Evolutionary conservation across 2,113 vertebrate species (phyloP), one percentile per base, ranked within the genome.

Genomic region (Emydocephalus ijimae): DNA sequence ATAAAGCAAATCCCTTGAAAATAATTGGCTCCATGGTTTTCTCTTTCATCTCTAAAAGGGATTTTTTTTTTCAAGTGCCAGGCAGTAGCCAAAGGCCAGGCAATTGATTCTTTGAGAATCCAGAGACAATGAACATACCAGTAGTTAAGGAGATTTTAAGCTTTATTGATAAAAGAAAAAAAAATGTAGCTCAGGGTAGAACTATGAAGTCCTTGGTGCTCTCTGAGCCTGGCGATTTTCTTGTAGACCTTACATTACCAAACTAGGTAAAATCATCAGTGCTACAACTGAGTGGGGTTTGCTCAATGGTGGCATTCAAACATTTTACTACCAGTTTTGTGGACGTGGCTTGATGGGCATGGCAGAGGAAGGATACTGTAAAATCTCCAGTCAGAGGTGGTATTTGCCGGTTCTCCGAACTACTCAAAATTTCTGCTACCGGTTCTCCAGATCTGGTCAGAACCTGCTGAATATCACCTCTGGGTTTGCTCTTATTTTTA

Each of bases 1-100:
- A 61, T 43, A 48, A 52, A 56, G 10, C 74, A 92, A 88, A 55
- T 69, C 48, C 39, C 39, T 43, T 59, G 81, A 14, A 85, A 90
- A 91, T 95, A 92, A 93, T 92, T 61, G 43, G 55, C 21, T 52
- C 23, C n/a, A 0, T 89, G 88, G 8, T 61, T 92, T 34, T 26
- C 43, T 74, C 90, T 89, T 15, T 85, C 21, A 69, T 95, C 91
- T 69, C 45, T 95, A 89, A 55, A 92, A 89, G 18, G 74, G 74
- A 69, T 34, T 69, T n/a, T 69, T 39, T 69, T 69, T 34, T 14
- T 12, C 29, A 34, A 69, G 12, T 15, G 14, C n/a, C 64, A 6
- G 12, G 12, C 29, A 69, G 5, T 69, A 2, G 64, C 64, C 64
- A 69, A 69, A 34, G 29, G 29, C 4, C 12, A n/a, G 14, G 10